phyloP scores from a whole-genome alignment of 2,888 invertebrate species.

The Gymnocheta viridis region DNA sequence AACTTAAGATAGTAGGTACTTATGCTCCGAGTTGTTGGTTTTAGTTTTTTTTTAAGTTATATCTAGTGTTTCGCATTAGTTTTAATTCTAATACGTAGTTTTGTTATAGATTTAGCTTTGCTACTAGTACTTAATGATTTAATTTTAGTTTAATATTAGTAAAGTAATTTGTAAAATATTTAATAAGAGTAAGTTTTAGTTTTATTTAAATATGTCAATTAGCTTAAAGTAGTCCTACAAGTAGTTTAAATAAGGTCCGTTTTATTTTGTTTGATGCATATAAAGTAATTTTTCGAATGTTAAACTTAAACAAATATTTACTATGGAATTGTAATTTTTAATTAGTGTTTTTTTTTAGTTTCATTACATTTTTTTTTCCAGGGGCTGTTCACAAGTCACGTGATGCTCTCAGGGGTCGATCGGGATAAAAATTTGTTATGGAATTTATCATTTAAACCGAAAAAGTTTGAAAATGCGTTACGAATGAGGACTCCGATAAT shows the following conservation, averaged over 20 bases:
- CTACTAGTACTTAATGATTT: constrained; percentile 53
- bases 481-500: too few relatives aligned
- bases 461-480: too few relatives aligned
- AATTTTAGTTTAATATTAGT: constrained; percentile 49
- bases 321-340: not conserved
- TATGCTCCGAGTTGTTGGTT: constrained; percentile 57
- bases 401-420: too few relatives aligned
- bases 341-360: too few relatives aligned
- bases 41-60: not conserved
- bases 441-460: too few relatives aligned
- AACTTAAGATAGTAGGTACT: constrained; percentile 67
- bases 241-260: not conserved
- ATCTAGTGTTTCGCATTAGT: constrained; percentile 41
- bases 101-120: constrained; percentile 55
- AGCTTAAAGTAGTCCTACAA: not conserved
- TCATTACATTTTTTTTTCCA: too few relatives aligned
- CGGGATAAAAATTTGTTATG: too few relatives aligned
- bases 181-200: not conserved
- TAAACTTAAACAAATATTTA: not conserved
- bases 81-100: constrained; percentile 13
- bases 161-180: constrained; percentile 63
- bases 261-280: not conserved
- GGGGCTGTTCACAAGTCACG: too few relatives aligned
- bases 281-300: not conserved
- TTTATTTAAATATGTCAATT: not conserved